A percentile compares a stretch with the other conserved stretches of the same genome.
Conservation (phyloP, 2,113 vertebrate genomes). For the Aldabrachelys gigantea region DNA sequence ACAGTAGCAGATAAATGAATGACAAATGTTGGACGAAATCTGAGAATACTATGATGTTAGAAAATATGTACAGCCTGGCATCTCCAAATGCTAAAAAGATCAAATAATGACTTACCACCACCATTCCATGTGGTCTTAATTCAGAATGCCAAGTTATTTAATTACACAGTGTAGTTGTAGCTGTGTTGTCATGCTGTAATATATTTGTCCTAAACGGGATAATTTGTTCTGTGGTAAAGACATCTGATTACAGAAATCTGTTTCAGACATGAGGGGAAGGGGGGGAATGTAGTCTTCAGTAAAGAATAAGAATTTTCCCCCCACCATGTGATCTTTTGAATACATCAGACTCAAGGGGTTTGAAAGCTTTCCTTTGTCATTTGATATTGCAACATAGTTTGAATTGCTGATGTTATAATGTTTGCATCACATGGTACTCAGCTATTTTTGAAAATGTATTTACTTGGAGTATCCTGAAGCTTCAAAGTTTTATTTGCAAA, state of each 20-base stretch:
- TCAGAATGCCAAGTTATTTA: neutral
- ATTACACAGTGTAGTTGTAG: neutral
- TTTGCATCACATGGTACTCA: neutral
- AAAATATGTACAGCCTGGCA: neutral
- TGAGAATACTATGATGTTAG: neutral
- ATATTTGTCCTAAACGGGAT: neutral
- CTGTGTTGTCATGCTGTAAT: neutral
- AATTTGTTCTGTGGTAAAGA: neutral
- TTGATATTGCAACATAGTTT: constrained; percentile 18
- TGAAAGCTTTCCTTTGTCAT: neutral
- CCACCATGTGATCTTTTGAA: neutral
- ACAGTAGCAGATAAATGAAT: neutral
- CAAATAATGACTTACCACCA: neutral
- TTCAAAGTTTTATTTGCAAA: neutral
- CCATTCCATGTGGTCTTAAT: neutral
- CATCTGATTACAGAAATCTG: neutral
- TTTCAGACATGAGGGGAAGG: neutral
- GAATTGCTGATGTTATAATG: constrained; percentile 16
- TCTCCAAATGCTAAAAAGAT: neutral
- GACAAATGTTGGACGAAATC: neutral
- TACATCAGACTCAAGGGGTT: neutral
- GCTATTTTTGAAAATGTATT: constrained; percentile 19
- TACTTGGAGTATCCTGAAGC: neutral
- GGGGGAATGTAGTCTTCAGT: neutral
- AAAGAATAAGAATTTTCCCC: neutral